Percentiles rank a stretch among this genome's conserved stretches.
phyloP scores from a whole-genome alignment of 1,140 invertebrate genomes.

The Choristoneura fumiferana region DNA sequence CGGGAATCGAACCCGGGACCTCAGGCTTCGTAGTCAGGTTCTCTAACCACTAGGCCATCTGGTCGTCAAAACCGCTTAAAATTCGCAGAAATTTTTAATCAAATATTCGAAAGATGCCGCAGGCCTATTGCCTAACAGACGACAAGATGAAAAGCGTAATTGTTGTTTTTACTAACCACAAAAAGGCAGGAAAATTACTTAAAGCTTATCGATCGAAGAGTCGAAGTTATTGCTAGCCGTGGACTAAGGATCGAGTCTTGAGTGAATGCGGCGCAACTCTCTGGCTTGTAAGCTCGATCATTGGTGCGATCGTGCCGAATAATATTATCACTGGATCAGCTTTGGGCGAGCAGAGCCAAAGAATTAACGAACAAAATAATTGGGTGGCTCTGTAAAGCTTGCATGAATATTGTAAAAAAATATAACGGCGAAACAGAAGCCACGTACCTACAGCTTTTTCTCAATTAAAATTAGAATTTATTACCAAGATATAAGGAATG shows the following conservation, averaged over 20 bases:
- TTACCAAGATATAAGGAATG: too few species aligned
- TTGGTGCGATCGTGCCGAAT: conserved; percentile 12
- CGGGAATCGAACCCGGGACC: too few species aligned
- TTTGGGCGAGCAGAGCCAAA: neutral
- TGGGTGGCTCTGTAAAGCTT: neutral
- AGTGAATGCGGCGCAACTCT: neutral
- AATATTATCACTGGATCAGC: conserved; percentile 17
- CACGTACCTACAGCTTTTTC: too few species aligned
- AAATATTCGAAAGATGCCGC: neutral
- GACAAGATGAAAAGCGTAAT: neutral
- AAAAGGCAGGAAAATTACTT: neutral
- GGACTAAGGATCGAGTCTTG: neutral
- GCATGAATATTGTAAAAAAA: neutral
- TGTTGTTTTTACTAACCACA: conserved; percentile 3
- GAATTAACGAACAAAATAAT: conserved; percentile 12
- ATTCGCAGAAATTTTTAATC: too few species aligned
- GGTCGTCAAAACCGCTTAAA: too few species aligned
- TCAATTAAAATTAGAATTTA: too few species aligned
- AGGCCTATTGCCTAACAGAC: neutral
- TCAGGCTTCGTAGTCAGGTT: too few species aligned
- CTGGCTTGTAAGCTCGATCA: conserved; percentile 3
- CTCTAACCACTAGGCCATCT: too few species aligned
- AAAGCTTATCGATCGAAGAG: neutral
- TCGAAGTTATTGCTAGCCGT: conserved; percentile 1
- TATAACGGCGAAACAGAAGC: too few species aligned